phyloP scores from a whole-genome alignment of 2,797 vertebrate species.

The Sarcophilus harrisii region DNA sequence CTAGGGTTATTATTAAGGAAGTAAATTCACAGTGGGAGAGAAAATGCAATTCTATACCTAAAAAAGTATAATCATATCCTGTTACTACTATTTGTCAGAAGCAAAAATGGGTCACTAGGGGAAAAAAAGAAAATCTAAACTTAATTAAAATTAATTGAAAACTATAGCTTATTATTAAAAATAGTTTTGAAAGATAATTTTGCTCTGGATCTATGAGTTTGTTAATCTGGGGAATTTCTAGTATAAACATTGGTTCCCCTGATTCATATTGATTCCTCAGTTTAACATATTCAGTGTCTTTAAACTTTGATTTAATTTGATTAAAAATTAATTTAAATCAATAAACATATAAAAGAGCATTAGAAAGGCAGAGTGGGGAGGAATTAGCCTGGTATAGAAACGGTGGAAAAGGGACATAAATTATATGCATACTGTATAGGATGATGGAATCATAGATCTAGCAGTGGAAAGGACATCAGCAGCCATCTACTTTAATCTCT shows the following conservation, averaged over 20 bases:
- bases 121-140: slow-evolving; percentile 12
- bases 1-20: background rate
- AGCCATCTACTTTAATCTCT: background rate
- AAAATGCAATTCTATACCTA: background rate
- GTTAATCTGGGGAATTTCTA: background rate
- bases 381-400: background rate
- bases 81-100: background rate
- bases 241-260: background rate
- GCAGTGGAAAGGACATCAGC: background rate
- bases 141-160: background rate
- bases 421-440: background rate
- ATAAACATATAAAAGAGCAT: background rate
- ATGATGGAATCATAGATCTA: background rate
- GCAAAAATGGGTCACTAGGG: no score
- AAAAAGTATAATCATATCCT: background rate
- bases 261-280: background rate
- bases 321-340: background rate
- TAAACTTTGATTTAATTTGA: background rate
- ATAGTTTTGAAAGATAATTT: background rate
- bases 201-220: background rate
- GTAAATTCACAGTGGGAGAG: slow-evolving; percentile 5
- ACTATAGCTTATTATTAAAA: background rate
- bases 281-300: background rate
- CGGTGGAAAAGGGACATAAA: background rate
- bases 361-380: background rate